A percentile compares a stretch with the other conserved stretches of the same genome.
phyloP scores from a whole-genome alignment of 2,113 vertebrate genomes.

The Tragelaphus imberbis region DNA sequence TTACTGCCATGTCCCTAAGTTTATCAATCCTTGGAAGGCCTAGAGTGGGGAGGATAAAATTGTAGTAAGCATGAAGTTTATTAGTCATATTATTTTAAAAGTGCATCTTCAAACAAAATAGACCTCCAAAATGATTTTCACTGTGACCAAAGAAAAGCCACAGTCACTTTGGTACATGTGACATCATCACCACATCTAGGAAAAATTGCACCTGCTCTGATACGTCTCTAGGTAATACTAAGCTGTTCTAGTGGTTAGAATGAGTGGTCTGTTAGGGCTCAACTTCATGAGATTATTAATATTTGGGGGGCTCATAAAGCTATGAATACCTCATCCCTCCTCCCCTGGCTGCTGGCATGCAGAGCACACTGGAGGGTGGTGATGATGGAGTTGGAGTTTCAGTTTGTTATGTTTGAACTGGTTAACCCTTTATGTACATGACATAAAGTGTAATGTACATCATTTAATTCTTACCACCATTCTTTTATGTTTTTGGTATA shows the following conservation, averaged over 20 bases:
- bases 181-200: not conserved
- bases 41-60: not conserved
- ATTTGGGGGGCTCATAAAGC: not conserved
- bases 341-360: too few species aligned
- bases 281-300: not conserved
- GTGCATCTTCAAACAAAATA: too few species aligned
- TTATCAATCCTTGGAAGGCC: not conserved
- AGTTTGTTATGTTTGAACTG: too few species aligned
- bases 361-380: not conserved
- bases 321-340: not conserved
- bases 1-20: too few species aligned
- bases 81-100: too few species aligned
- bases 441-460: too few species aligned
- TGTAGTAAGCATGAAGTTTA: not conserved
- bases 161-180: accelerated
- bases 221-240: not conserved
- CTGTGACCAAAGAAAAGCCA: not conserved
- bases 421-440: too few species aligned
- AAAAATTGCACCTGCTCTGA: not conserved
- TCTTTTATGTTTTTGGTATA: not conserved
- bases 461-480: not conserved
- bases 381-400: too few species aligned
- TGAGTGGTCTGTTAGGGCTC: not conserved
- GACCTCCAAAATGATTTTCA: too few species aligned
- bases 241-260: not conserved